Base-by-base conservation (phyloP, 2,888 invertebrate species). In the Ophion slaviceki region DNA sequence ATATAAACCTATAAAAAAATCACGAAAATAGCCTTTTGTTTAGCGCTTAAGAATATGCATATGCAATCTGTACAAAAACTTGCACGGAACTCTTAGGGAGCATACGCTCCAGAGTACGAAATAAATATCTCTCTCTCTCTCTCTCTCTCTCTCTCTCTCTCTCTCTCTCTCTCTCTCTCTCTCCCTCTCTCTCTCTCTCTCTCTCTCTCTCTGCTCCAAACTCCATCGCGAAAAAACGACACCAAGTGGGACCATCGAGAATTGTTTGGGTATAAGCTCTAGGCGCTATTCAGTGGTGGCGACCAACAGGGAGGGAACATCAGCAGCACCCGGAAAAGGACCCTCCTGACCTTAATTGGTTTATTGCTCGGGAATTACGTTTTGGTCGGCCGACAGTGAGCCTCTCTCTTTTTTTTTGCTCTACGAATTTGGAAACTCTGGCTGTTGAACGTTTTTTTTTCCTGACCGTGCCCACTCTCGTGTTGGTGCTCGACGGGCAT, bases 361-460 rank as follows among this genome's bases (percentile, higher is more conserved):
- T 92, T 92, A 92, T 92, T 91, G 91, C 77, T 32, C 78, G 71
- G 82, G 90, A 87, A 89, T 91, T 90, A 90, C 88, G 88, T 84
- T 88, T 84, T 88, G 89, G 90, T 88, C 87, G 87, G 85, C 84
- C 89, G 79, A 86, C 88, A 90, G 89, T 86, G 86, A 79, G 61
- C 67, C 79, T 76, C 81, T 82, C 76, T 79, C 83, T 82, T 86
- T 82, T 81, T 74, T 64, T 81, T 74, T 14, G 68, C 71, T 47
- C 71, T 24, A 62, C 40, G 77, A 61, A 80, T 83, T 85, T 80
- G 64, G 62, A 79, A 72, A 80, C 53, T 28, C 53, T 32, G 17
- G 28, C 61, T 68, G 74, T 36, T 53, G 61, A 40, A 62, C 57
- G 20, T 45, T 71, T 36, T 57, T 57, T 59, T 67, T 11, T 14